These are phyloP conservation scores for Heterodera carotae DNA, from an alignment of 1,140 invertebrate species.

Conservation along the genomic window DNA sequence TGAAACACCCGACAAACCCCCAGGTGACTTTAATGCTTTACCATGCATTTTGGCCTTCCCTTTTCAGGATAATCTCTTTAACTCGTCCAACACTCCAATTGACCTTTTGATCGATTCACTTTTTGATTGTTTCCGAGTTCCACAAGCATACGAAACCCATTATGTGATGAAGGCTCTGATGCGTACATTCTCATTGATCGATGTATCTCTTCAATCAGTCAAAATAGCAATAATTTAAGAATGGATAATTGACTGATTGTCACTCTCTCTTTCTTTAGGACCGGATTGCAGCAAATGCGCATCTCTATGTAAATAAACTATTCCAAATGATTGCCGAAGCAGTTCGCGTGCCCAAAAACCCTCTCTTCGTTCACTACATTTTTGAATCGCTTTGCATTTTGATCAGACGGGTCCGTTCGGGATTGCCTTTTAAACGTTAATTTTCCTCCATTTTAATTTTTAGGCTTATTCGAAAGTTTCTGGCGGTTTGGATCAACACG, in stretches of 20 bases:
- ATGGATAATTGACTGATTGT: slow-evolving; percentile 8
- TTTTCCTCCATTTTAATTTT: slow-evolving; percentile 18
- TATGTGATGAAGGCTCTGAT: slow-evolving; percentile 55
- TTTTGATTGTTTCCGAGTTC: slow-evolving; percentile 43
- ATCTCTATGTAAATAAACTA: slow-evolving; percentile 36
- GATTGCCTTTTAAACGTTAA: slow-evolving; percentile 23
- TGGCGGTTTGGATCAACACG: slow-evolving; percentile 28
- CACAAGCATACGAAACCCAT: slow-evolving; percentile 35
- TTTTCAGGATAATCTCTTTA: slow-evolving; percentile 39
- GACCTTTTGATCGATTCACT: slow-evolving; percentile 33
- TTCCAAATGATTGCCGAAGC: slow-evolving; percentile 35
- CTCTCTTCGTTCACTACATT: slow-evolving; percentile 68
- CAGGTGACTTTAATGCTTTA: slow-evolving; percentile 5
- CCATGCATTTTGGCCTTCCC: neutral
- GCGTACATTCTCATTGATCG: slow-evolving; percentile 47
- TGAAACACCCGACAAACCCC: slow-evolving; percentile 25
- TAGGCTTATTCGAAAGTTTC: slow-evolving; percentile 41
- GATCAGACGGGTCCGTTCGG: slow-evolving; percentile 52
- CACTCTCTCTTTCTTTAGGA: slow-evolving; percentile 31
- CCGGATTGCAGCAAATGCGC: slow-evolving; percentile 32
- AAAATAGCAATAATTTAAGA: neutral
- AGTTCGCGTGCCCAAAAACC: slow-evolving; percentile 68
- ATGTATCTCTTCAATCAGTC: slow-evolving; percentile 39
- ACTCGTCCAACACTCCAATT: slow-evolving; percentile 42
- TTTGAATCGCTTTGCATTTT: slow-evolving; percentile 68